Evolutionary conservation across 2,888 invertebrate species (phyloP).

Genomic region (Brachycybe producta): DNA sequence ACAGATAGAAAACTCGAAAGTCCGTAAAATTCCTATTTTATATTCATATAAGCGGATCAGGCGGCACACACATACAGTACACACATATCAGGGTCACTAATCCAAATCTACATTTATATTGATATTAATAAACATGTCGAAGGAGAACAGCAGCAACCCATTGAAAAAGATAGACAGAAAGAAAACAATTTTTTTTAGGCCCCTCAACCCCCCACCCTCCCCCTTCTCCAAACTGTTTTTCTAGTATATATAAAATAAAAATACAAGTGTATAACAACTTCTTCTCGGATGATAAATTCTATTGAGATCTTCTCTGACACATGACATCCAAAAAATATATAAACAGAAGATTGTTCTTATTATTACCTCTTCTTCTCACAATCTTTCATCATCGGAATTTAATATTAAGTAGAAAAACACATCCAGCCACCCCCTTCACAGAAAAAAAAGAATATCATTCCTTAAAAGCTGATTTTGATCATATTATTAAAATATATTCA

Average conservation of each 20-base stretch:
- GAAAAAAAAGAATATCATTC: no score
- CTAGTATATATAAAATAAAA: slow-evolving; percentile 10
- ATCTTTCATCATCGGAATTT: no score
- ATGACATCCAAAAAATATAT: no score
- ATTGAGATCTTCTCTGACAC: no score
- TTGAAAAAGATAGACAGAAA: not conserved
- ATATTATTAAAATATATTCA: no score
- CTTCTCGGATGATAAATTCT: no score
- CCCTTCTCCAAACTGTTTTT: slow-evolving; percentile 4
- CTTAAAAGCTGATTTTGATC: no score
- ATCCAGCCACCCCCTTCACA: no score
- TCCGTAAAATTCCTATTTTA: slow-evolving; percentile 17
- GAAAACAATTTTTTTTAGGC: not conserved
- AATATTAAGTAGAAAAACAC: no score
- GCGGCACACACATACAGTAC: not conserved
- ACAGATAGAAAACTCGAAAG: slow-evolving; percentile 10
- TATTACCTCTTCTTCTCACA: no score
- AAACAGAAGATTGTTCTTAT: no score
- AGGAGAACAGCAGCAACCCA: not conserved
- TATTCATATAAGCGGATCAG: slow-evolving; percentile 18
- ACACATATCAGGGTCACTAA: slow-evolving; percentile 15
- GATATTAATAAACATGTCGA: slow-evolving; percentile 19
- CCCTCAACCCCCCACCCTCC: not conserved
- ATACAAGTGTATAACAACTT: no score
- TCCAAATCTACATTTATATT: slow-evolving; percentile 19